Evolutionary conservation across 2,797 vertebrate genomes (phyloP).

Genomic region (Moxostoma hubbsi): DNA sequence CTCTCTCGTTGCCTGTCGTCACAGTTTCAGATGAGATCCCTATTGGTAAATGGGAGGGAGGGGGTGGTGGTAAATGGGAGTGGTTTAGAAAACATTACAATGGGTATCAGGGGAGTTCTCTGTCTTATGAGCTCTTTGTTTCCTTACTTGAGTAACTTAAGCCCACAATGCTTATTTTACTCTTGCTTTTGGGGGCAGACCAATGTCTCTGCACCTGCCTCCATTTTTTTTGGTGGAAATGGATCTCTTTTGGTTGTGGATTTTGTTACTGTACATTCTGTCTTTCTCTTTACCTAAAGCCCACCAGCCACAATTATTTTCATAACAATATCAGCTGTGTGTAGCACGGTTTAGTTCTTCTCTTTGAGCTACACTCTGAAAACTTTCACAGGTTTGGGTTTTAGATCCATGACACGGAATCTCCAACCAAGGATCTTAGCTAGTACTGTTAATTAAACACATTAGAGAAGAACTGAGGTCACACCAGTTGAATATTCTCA

Average conservation of each 20-base stretch:
- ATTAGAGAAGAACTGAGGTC: constrained; percentile 33
- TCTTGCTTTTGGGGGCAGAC: constrained; percentile 17
- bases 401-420: constrained; percentile 12
- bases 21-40: too few species aligned
- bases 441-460: constrained; percentile 44
- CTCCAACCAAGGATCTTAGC: constrained; percentile 1
- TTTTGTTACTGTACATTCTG: not conserved
- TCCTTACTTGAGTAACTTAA: constrained; percentile 37
- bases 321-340: not conserved
- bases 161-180: constrained; percentile 23
- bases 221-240: not conserved
- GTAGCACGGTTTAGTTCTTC: not conserved
- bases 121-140: constrained; percentile 38
- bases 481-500: constrained; percentile 53
- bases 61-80: constrained; percentile 35
- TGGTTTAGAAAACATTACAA: constrained; percentile 52
- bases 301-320: not conserved
- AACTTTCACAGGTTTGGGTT: not conserved
- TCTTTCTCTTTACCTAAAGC: not conserved
- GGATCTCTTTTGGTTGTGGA: not conserved
- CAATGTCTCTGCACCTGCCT: not conserved
- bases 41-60: not conserved
- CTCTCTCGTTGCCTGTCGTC: too few species aligned
- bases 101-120: constrained; percentile 55
- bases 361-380: not conserved